Base-by-base conservation (phyloP, 2,113 vertebrate species). In the Eurypyga helias region DNA sequence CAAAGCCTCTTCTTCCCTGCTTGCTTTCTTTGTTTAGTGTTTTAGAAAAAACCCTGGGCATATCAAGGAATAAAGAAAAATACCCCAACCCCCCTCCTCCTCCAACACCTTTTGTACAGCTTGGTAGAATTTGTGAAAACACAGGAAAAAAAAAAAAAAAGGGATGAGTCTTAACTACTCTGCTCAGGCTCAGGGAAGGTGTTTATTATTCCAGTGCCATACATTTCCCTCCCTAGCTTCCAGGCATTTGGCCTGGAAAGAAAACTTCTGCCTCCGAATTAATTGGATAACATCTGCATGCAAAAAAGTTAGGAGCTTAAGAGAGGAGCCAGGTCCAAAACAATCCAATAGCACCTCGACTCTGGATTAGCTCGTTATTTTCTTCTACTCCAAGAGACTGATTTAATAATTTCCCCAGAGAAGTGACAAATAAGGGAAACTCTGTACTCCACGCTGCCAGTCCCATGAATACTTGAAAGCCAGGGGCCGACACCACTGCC, bases 171-270 rank as follows among this genome's bases (percentile, higher is more conserved):
- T 90, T 94, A 90, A 96, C 55, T 34, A 43, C 79, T 89, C 78
- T 89, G 60, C 95, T 93, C 83, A 85, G 69, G 58, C 71, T 80
- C 1, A 3, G 81, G 48, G 89, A 96, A 95, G 83, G 92, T 91
- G 81, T 57, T 97, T 97, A 94, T 97, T 96, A 95, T 95, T 94
- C 95, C 36, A 85, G 52, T 66, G 46, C 73, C 83, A 95, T 97
- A 77, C 71, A 52, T 58, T 83, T 97, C 81, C 90, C 94, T 96
- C 96, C 92, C 87, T 93, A 89, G 92, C 95, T 94, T 84, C 92
- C 89, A 95, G 95, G 96, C 92, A 96, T 97, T 96, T 97, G 95
- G 96, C 94, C 77, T 93, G 72, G 77, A 91, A 95, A 95, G 83
- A 77, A 95, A 89, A 97, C 70, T 89, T 90, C 76, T 96, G 83